phyloP scores from a whole-genome alignment of 2,888 invertebrate species.

The Meandrusa payeni region DNA sequence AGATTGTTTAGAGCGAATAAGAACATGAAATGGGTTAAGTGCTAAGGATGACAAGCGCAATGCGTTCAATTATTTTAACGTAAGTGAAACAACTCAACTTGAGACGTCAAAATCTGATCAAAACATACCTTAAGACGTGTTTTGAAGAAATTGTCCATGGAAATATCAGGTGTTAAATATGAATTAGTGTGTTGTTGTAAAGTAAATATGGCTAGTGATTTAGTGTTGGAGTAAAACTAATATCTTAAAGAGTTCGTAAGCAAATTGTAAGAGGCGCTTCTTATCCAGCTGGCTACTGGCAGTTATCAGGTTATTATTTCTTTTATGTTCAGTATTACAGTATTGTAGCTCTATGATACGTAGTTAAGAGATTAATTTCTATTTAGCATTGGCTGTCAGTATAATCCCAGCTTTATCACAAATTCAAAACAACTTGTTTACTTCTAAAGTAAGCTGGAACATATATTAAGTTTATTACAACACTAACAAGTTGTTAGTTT shows the following conservation, averaged over 20 bases:
- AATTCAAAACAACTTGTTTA: too few relatives aligned
- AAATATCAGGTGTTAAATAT: conserved; percentile 28
- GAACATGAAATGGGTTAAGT: conserved; percentile 27
- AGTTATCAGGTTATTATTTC: conserved; percentile 39
- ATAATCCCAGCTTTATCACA: too few relatives aligned
- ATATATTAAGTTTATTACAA: too few relatives aligned
- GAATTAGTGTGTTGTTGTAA: conserved; percentile 24
- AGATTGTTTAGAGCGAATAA: conserved; percentile 34
- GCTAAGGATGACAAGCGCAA: conserved; percentile 27
- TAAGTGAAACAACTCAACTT: conserved; percentile 29
- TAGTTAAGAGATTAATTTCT: neutral
- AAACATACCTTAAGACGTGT: conserved; percentile 58
- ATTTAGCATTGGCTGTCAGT: too few relatives aligned
- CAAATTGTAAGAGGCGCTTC: conserved; percentile 37
- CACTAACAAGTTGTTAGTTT: too few relatives aligned
- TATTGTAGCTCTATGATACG: conserved; percentile 22
- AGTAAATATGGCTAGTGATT: conserved; percentile 29
- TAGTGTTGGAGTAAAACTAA: conserved; percentile 31
- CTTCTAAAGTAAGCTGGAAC: too few relatives aligned
- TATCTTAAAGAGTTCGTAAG: conserved; percentile 31
- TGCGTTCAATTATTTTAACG: conserved; percentile 36
- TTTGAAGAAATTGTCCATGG: conserved; percentile 41
- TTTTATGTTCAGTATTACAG: conserved; percentile 29
- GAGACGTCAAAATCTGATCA: conserved; percentile 42
- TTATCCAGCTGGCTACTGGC: conserved; percentile 65